Evolutionary conservation across 2,888 invertebrate species (phyloP), one percentile per base, ranked within the genome.

Genomic region (Megamerina dolium): DNA sequence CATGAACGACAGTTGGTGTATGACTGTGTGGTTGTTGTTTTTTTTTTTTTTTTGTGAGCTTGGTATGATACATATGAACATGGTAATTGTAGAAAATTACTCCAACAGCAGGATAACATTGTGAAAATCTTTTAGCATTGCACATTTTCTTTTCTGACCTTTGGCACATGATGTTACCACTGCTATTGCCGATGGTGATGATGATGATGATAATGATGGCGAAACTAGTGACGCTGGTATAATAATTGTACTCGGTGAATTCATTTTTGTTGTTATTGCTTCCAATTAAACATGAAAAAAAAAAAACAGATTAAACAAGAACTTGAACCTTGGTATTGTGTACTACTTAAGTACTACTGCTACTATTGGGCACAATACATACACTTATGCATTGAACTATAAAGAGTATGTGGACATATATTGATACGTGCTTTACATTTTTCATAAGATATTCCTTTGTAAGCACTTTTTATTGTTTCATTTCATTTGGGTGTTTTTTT

Each of bases 31-130:
- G 31, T 37, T 41, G 39, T 34, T 27, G 41, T 43, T 43, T 39
- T 45, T n/a, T n/a, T n/a, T n/a, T n/a, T n/a, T n/a, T n/a, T n/a
- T n/a, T n/a, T n/a, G n/a, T n/a, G n/a, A n/a, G n/a, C n/a, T n/a
- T n/a, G n/a, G 46, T 38, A 18, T 37, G 48, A 58, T 36, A 39
- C 34, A 26, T 39, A 42, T 14, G 21, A 16, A 55, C 53, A 53
- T 52, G 60, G 61, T 65, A 66, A 66, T 64, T 63, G 63, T 55
- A 53, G 58, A 53, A 61, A 62, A 63, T 60, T 62, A 59, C 63
- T 61, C 52, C 55, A 54, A 37, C 13, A 31, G 32, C 37, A 35
- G 41, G 14, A n/a, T 33, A 37, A 23, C 29, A 26, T 35, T 21
- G 39, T 45, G 42, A 38, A 42, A 39, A 46, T 50, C 40, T 40